Base-by-base conservation (phyloP, 2,797 vertebrate genomes). In the Rhynchonycteris naso region DNA sequence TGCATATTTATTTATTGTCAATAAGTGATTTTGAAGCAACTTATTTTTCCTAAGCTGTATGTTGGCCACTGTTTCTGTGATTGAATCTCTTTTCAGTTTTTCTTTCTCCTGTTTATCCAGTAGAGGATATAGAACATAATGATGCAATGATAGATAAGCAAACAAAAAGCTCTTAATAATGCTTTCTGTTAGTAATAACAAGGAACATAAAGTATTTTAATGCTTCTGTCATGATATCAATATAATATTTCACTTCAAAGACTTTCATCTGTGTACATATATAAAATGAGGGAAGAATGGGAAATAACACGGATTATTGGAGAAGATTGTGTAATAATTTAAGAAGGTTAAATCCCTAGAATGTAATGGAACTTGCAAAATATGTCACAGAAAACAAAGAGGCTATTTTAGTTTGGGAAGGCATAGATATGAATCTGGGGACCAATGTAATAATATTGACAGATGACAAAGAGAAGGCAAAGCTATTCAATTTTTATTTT, bases 401-500 rank as follows among this genome's bases (percentile, higher is more conserved):
- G 4, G 12, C 14, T 47, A 8, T 94, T 86, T 92, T 68, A 54
- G 56, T 84, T 81, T 85, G 50, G 81, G 38, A 80, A 94, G 61
- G 43, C 69, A 83, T 18, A 86, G 18, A 65, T 90, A 82, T 50
- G 74, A 95, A 91, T 71, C 66, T 84, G 82, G 33, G 43, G 33
- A 89, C 88, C 89, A 54, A 52, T 75, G 18, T 74, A 65, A 80
- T 78, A 91, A 94, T 84, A 63, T 52, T 93, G 87, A 96, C 89
- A 91, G 35, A 87, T 84, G 56, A 91, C 91, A 96, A 87, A 65
- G 66, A 81, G 52, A 94, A 91, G 75, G 33, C 35, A 96, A 26
- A 92, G 52, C 30, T 87, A 61, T 30, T 91, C 56, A 18, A 28
- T 87, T 87, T 94, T 95, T 97, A 92, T 95, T 96, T 95, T 94